Conservation (phyloP, 2,797 vertebrate genomes). For the Synaphobranchus kaupii region DNA sequence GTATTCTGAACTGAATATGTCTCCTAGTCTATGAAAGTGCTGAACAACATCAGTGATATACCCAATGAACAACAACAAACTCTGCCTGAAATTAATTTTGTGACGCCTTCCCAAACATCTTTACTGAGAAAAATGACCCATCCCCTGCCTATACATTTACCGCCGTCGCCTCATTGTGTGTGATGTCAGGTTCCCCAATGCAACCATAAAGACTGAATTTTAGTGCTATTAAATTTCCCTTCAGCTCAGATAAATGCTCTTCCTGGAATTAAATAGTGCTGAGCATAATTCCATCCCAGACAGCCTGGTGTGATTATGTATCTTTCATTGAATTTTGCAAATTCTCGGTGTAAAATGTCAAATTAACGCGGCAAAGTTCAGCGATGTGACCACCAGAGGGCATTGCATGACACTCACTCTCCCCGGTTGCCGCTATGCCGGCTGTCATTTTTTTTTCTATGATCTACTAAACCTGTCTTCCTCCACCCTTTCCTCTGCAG, state of each 20-base stretch:
- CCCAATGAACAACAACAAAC: slow-evolving; percentile 22
- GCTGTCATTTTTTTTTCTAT: background rate
- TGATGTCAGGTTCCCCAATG: background rate
- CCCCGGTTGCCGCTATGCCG: background rate
- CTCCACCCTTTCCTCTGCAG: background rate
- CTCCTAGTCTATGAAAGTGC: background rate
- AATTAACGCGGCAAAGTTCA: slow-evolving; percentile 20
- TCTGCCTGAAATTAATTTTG: slow-evolving; percentile 32
- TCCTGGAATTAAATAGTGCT: slow-evolving; percentile 4
- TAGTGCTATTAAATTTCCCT: slow-evolving; percentile 22
- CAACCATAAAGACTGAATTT: background rate
- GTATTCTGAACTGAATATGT: background rate
- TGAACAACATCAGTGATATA: slow-evolving; percentile 33
- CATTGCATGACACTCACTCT: slow-evolving; percentile 25
- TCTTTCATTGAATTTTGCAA: background rate
- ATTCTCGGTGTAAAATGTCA: background rate
- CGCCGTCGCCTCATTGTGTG: background rate
- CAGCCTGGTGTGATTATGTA: background rate
- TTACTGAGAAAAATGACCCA: slow-evolving; percentile 24
- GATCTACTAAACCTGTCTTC: background rate
- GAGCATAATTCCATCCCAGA: background rate
- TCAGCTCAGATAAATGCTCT: slow-evolving; percentile 15
- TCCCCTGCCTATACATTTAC: background rate
- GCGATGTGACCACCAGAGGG: slow-evolving; percentile 59
- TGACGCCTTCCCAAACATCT: slow-evolving; percentile 30